phyloP scores from a whole-genome alignment of 2,888 invertebrate genomes.

The Drosophila anceps region DNA sequence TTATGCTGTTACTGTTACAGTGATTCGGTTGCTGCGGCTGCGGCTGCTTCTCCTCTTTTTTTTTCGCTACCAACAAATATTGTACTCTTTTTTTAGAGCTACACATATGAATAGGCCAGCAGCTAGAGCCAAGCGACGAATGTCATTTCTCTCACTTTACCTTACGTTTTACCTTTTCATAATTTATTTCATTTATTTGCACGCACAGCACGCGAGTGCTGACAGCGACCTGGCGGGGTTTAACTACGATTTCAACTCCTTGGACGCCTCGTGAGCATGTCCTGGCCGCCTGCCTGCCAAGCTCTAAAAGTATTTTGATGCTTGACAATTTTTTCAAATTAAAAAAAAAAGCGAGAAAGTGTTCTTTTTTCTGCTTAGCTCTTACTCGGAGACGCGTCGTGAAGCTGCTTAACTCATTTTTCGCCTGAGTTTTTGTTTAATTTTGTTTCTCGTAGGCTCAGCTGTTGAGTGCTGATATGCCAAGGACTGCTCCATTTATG shows the following conservation, averaged over 20 bases:
- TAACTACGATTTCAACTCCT: conserved; percentile 36
- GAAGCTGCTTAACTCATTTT: conserved; percentile 53
- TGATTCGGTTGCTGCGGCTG: conserved; percentile 26
- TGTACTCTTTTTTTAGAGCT: conserved; percentile 61
- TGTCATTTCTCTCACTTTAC: conserved; percentile 70
- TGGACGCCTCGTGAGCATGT: conserved; percentile 12
- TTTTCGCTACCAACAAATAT: conserved; percentile 39
- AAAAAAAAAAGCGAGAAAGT: conserved; percentile 52
- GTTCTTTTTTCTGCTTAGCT: conserved; percentile 15
- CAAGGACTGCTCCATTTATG: conserved; percentile 31
- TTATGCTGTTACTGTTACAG: conserved; percentile 59
- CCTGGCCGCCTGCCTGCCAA: conserved; percentile 10
- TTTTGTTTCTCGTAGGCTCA: conserved; percentile 7
- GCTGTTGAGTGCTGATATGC: conserved; percentile 3
- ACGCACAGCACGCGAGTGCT: conserved; percentile 71
- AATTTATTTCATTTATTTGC: conserved; percentile 80
- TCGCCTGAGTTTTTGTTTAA: neutral
- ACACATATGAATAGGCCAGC: conserved; percentile 67
- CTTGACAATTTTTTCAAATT: conserved; percentile 80
- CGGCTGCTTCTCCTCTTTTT: conserved; percentile 18
- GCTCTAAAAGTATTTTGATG: conserved; percentile 80
- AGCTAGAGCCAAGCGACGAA: conserved; percentile 38
- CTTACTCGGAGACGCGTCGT: conserved; percentile 24
- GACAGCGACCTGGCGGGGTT: conserved; percentile 18
- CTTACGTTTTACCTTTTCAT: conserved; percentile 52